Evolutionary conservation across 2,888 invertebrate species (phyloP).

Genomic region (Eudemis profundana): DNA sequence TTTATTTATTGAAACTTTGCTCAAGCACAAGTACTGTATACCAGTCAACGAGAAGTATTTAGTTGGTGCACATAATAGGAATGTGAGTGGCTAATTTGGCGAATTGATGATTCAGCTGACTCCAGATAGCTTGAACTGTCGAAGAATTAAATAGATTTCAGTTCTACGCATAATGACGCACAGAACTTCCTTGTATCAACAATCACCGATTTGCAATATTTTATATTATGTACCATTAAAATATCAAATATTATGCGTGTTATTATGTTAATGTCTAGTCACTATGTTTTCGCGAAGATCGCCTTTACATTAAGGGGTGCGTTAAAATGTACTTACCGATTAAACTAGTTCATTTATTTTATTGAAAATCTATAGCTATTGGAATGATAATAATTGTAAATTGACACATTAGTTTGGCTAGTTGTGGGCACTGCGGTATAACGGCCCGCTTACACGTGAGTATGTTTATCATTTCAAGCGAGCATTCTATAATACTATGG

Average conservation of each 20-base stretch:
- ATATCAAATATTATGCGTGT: constrained; percentile 44
- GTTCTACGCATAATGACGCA: constrained; percentile 15
- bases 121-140: not conserved
- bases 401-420: constrained; percentile 38
- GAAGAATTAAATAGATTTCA: not conserved
- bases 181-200: constrained; percentile 40
- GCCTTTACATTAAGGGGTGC: constrained; percentile 2
- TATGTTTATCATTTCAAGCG: not conserved
- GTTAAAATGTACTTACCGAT: not conserved
- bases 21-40: no score
- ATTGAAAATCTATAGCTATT: constrained; percentile 11
- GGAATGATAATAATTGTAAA: constrained; percentile 17
- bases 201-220: constrained; percentile 38
- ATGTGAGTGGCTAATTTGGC: no score
- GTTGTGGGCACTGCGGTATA: constrained; percentile 7
- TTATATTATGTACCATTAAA: constrained; percentile 32
- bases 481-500: no score
- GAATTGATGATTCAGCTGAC: no score
- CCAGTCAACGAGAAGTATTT: no score
- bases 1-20: no score
- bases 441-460: not conserved
- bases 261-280: constrained; percentile 35
- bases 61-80: no score
- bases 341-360: constrained; percentile 17
- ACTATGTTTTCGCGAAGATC: constrained; percentile 26